A percentile compares a stretch with the other conserved stretches of the same genome.
Evolutionary conservation across 2,888 invertebrate genomes (phyloP).

Genomic region (Cynaeus angustus): DNA sequence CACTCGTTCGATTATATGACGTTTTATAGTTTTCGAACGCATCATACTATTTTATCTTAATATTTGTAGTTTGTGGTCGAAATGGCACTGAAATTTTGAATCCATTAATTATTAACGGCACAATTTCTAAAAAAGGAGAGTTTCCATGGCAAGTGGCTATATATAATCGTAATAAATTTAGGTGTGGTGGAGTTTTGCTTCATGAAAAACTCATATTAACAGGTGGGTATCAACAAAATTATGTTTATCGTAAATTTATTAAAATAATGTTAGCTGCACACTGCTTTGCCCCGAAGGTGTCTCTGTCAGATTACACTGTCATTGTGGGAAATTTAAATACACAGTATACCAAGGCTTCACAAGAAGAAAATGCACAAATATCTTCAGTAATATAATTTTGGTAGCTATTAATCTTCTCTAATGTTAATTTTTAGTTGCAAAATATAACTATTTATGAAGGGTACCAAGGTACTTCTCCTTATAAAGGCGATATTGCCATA

Average conservation of each 20-base stretch:
- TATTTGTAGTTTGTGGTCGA: conserved; percentile 4
- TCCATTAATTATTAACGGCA: conserved; percentile 6
- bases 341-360: neutral
- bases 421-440: neutral
- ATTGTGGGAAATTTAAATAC: neutral
- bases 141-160: conserved; percentile 16
- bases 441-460: neutral
- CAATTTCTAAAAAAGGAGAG: neutral
- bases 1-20: no score
- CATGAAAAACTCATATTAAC: conserved; percentile 5
- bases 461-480: neutral
- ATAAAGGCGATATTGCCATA: neutral
- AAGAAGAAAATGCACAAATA: neutral
- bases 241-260: no score
- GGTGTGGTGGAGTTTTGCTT: conserved; percentile 1
- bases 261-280: conserved; percentile 7
- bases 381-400: neutral
- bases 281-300: neutral
- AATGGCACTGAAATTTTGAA: neutral
- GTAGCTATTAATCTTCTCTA: no score
- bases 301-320: neutral
- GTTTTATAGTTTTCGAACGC: no score
- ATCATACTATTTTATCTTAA: no score
- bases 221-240: no score
- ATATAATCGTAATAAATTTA: neutral